Percentiles rank a stretch among this genome's conserved stretches.
Evolutionary conservation across 2,113 vertebrate genomes (phyloP).

Genomic region (Calyptomena viridis): DNA sequence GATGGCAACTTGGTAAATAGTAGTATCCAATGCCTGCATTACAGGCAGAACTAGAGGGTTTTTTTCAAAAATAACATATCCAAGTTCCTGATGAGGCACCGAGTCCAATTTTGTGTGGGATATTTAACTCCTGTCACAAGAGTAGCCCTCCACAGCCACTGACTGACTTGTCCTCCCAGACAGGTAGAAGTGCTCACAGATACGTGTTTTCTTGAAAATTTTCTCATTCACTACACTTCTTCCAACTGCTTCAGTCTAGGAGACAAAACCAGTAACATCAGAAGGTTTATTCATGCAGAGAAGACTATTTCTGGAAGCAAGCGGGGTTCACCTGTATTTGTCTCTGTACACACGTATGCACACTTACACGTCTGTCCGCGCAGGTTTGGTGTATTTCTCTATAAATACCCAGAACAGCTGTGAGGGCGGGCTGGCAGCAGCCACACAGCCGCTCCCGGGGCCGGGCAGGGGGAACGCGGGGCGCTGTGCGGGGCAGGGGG

Average conservation of each 20-base stretch:
- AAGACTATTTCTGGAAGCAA: neutral
- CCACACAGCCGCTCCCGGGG: too few species aligned
- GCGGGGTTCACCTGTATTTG: neutral
- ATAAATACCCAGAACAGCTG: too few species aligned
- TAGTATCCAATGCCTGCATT: neutral
- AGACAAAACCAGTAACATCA: neutral
- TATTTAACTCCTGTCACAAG: neutral
- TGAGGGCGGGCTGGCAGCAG: neutral
- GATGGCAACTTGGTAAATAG: neutral
- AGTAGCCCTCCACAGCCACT: neutral
- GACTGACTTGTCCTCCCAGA: neutral
- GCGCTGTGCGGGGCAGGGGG: too few species aligned
- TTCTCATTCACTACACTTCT: neutral
- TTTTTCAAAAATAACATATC: neutral
- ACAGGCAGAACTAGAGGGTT: neutral
- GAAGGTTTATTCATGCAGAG: neutral
- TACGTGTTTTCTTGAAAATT: neutral
- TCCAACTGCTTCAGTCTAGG: neutral
- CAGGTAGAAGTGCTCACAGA: neutral
- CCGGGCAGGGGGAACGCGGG: too few species aligned
- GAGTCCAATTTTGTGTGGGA: neutral
- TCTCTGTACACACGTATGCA: rapidly evolving
- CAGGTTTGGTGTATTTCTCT: too few species aligned
- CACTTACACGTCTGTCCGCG: neutral
- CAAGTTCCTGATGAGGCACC: neutral